A percentile compares a stretch with the other conserved stretches of the same genome.
These are phyloP conservation scores for Subanguina moxae DNA, from an alignment of 1,140 invertebrate genomes.

Conservation along the genomic window DNA sequence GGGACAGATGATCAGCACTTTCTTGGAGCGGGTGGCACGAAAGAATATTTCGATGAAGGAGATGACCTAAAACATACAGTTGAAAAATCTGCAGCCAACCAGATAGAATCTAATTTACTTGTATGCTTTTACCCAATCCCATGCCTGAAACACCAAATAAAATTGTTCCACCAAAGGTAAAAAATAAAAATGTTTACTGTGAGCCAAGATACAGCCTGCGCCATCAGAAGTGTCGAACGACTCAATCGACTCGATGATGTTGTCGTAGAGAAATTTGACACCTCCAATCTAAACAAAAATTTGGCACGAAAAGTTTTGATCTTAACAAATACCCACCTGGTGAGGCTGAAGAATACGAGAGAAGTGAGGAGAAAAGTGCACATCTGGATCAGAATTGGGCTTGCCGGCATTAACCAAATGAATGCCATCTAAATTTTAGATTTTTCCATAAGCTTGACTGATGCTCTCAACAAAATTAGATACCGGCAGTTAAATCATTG, in stretches of 20 bases:
- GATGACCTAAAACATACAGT: slow-evolving; percentile 66
- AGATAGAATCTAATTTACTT: slow-evolving; percentile 63
- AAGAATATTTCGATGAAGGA: slow-evolving; percentile 92
- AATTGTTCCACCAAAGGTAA: too few species aligned
- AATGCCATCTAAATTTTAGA: slow-evolving; percentile 70
- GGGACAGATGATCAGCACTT: slow-evolving; percentile 91
- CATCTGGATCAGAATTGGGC: slow-evolving; percentile 81
- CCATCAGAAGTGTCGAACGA: slow-evolving; percentile 43
- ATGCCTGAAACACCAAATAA: slow-evolving; percentile 63
- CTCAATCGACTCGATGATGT: slow-evolving; percentile 52
- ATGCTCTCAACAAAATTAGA: too few species aligned
- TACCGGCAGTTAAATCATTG: slow-evolving; percentile 18
- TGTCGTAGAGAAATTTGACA: slow-evolving; percentile 37
- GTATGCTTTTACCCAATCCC: slow-evolving; percentile 97
- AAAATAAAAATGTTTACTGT: slow-evolving; percentile 65
- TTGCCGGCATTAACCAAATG: slow-evolving; percentile 94
- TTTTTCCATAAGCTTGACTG: too few species aligned
- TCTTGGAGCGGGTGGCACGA: slow-evolving; percentile 78
- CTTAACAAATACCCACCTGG: too few species aligned
- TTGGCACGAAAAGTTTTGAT: slow-evolving; percentile 10
- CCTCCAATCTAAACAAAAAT: slow-evolving; percentile 12
- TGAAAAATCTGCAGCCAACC: slow-evolving; percentile 41
- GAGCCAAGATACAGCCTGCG: slow-evolving; percentile 89
- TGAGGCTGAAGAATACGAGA: slow-evolving; percentile 89
- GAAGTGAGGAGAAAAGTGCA: slow-evolving; percentile 87